Conservation (phyloP, 2,113 vertebrate species). For the Panthera leo region DNA sequence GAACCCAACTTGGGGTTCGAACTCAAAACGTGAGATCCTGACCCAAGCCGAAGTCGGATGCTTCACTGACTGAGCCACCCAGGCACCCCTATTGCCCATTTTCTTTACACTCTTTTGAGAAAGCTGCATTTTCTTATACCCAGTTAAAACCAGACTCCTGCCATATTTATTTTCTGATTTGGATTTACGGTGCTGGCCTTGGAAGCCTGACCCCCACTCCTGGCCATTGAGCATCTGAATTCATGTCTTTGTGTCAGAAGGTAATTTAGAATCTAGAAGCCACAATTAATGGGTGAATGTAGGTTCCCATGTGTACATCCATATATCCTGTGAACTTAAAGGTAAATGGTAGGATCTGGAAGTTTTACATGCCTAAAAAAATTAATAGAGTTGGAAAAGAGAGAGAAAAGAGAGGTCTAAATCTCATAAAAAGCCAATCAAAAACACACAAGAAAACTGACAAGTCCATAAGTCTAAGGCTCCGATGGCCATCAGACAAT, state of each 20-base stretch:
- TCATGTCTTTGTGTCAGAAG: background rate
- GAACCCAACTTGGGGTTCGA: fast-evolving
- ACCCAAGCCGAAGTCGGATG: no score
- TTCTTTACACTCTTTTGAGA: background rate
- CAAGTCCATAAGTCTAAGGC: no score
- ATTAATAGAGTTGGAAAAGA: background rate
- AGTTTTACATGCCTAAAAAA: background rate
- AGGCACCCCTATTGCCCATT: background rate
- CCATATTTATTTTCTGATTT: background rate
- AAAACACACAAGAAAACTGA: background rate
- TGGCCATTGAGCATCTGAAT: background rate
- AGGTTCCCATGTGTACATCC: background rate
- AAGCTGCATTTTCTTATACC: background rate
- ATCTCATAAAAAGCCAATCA: background rate
- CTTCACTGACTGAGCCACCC: no score
- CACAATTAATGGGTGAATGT: background rate
- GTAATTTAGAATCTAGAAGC: background rate
- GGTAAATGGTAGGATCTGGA: background rate
- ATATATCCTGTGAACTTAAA: background rate
- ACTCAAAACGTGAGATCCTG: no score
- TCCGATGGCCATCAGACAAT: background rate
- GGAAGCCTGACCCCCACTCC: background rate
- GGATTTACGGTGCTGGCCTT: background rate
- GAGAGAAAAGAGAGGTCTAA: background rate
- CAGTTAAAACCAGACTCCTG: background rate